phyloP scores from a whole-genome alignment of 2,888 invertebrate genomes.

The Lordiphosa fenestrarum region DNA sequence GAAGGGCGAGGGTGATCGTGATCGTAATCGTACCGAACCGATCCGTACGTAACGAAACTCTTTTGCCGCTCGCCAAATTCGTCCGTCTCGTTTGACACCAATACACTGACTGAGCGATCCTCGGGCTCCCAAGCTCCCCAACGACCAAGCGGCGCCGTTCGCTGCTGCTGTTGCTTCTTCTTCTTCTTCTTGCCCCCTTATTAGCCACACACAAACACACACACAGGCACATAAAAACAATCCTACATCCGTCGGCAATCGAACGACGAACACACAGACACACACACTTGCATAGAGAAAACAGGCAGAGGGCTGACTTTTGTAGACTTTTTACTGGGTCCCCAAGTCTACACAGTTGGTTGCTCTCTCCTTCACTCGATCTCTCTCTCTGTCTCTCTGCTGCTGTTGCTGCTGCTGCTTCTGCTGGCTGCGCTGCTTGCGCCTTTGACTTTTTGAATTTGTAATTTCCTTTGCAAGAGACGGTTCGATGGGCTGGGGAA shows the following conservation, averaged over 20 bases:
- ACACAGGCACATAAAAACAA: constrained; percentile 32
- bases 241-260: constrained; percentile 63
- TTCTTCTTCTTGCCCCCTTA: constrained; percentile 55
- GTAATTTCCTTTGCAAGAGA: constrained; percentile 67
- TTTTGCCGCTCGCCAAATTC: constrained; percentile 63
- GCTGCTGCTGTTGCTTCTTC: constrained; percentile 24
- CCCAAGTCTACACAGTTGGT: constrained; percentile 58
- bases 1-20: constrained; percentile 23
- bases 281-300: constrained; percentile 9
- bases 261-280: constrained; percentile 38
- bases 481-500: constrained; percentile 32
- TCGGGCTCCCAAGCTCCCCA: constrained; percentile 57
- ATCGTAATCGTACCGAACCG: constrained; percentile 23
- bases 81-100: constrained; percentile 72
- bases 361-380: constrained; percentile 27
- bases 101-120: constrained; percentile 73
- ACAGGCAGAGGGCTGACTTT: constrained; percentile 30
- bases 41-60: constrained; percentile 50
- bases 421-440: constrained; percentile 48
- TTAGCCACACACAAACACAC: constrained; percentile 45
- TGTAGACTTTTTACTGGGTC: constrained; percentile 41
- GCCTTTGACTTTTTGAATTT: constrained; percentile 74
- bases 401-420: constrained; percentile 4
- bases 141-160: too few relatives aligned
- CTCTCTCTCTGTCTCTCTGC: constrained; percentile 17